phyloP scores from a whole-genome alignment of 2,113 vertebrate genomes.

The Heliornis fulica region DNA sequence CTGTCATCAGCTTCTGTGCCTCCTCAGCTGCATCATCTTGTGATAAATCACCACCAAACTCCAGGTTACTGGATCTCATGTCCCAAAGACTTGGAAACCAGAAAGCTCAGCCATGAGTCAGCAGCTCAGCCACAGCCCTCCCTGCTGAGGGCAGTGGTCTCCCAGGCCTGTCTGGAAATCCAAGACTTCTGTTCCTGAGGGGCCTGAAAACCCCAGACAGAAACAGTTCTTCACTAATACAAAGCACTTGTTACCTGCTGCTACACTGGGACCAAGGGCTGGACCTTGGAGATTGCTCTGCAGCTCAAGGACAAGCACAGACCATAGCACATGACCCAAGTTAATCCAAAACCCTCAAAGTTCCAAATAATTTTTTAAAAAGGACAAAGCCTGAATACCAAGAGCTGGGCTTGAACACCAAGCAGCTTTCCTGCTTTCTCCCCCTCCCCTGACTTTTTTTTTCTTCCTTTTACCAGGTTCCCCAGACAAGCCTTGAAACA shows the following conservation, averaged over 20 bases:
- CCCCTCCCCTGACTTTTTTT: fast-evolving
- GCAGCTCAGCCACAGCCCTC: neutral
- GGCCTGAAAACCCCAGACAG: neutral
- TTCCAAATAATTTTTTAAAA: neutral
- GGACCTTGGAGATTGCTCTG: neutral
- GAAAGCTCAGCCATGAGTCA: neutral
- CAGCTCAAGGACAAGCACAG: neutral
- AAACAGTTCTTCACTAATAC: neutral
- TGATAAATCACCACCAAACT: neutral
- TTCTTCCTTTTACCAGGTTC: neutral
- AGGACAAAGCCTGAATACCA: neutral
- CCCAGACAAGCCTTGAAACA: neutral
- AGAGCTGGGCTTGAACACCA: neutral
- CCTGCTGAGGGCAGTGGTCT: fast-evolving
- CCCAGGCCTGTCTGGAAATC: neutral
- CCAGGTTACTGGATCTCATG: neutral
- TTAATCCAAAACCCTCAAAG: neutral
- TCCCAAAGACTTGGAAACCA: neutral
- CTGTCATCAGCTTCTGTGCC: neutral
- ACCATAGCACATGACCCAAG: neutral
- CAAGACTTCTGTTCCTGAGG: neutral
- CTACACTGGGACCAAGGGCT: neutral
- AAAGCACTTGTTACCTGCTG: neutral
- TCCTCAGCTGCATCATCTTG: neutral
- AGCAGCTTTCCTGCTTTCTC: neutral